Evolutionary conservation across 2,113 vertebrate genomes (phyloP), one percentile per base, ranked within the genome.

Genomic region (Ceratotherium simum): DNA sequence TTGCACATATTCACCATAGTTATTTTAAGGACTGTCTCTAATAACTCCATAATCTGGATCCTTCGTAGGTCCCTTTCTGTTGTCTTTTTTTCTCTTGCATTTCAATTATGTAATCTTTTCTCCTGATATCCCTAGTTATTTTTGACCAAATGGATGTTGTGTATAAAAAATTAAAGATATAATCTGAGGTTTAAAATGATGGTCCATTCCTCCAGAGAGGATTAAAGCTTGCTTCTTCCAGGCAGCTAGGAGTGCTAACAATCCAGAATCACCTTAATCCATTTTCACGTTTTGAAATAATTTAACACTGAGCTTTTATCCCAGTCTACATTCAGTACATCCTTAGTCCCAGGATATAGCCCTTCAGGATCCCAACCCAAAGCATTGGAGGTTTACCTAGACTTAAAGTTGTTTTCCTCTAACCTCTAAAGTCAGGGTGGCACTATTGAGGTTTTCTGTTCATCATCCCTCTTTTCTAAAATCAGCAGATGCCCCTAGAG

Each of bases 281-380:
- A 27, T 94, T 96, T 97, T 96, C 79, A 89, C 17, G 42, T 79
- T 89, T 90, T 72, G 79, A 92, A 31, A 51, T 85, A 82, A 73
- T 42, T 91, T 51, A 88, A 76, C 62, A 21, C 7, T 3, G 6
- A 58, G 42, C 29, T 96, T 88, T 54, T 96, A 76, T 87, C 60
- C 20, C 25, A n/a, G 25, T 86, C 31, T 72, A 27, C 31, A 51
- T 85, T 86, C 67, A 21, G 8, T 86, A 90, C 64, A 56, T 92
- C 31, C n/a, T 92, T 84, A 73, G 27, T 75, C 8, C n/a, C 27
- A 86, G 20, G 7, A 75, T 85, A 8, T 27, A 69, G 31, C 13
- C 51, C 29, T 80, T 94, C 18, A 56, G n/a, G 62, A 27, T 73
- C 27, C 62, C 27, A 87, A 23, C 58, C 14, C 21, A 95, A 91